phyloP scores from a whole-genome alignment of 2,888 invertebrate genomes.

The Agriopis marginaria region DNA sequence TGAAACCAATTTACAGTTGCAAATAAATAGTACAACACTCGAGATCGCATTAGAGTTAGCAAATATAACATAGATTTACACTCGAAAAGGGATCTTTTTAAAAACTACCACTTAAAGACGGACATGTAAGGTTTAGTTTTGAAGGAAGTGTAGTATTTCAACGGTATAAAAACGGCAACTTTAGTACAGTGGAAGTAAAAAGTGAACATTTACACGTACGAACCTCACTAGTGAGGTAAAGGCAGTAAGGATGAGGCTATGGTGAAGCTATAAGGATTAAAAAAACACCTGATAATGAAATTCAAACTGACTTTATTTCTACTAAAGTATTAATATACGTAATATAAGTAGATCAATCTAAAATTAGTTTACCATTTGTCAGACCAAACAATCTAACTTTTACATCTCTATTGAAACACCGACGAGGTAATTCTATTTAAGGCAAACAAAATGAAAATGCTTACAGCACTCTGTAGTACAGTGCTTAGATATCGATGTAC shows the following conservation, averaged over 20 bases:
- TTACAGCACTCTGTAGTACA: too few relatives aligned
- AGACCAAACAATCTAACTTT: too few relatives aligned
- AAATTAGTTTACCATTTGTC: too few relatives aligned
- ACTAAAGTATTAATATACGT: too few relatives aligned
- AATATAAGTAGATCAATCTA: too few relatives aligned
- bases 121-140: conserved; percentile 22
- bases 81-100: not conserved
- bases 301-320: too few relatives aligned
- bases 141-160: conserved; percentile 1
- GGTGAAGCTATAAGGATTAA: conserved; percentile 16
- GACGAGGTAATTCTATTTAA: too few relatives aligned
- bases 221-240: conserved; percentile 46
- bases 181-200: conserved; percentile 50
- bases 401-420: too few relatives aligned
- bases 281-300: not conserved
- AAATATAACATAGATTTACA: conserved; percentile 44
- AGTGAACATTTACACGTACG: conserved; percentile 54
- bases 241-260: conserved; percentile 37
- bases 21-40: conserved; percentile 55
- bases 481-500: too few relatives aligned
- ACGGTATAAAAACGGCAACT: conserved; percentile 23
- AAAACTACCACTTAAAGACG: not conserved
- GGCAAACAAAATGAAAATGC: too few relatives aligned
- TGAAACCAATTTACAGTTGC: conserved; percentile 57
- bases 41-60: conserved; percentile 57